Base-by-base conservation (phyloP, 2,797 vertebrate genomes). In the Periophthalmus magnuspinnatus region DNA sequence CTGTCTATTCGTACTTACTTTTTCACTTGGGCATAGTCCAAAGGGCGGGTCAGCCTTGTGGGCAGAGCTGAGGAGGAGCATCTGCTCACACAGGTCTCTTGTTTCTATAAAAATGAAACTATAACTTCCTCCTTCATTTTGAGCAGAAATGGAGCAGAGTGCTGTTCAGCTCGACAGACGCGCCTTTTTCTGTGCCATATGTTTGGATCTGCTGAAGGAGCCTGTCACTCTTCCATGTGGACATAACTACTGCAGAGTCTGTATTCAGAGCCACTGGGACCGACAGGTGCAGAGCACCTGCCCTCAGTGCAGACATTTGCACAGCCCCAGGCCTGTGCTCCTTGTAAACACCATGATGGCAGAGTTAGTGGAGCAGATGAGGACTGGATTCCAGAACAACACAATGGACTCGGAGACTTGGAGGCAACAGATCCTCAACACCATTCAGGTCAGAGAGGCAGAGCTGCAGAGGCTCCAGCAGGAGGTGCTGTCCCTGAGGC, bases 221-320 rank as follows among this genome's bases (percentile, higher is more conserved):
- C 63, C 63, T 8, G 24, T n/a, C 22, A 50, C 63, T 65, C 45
- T 50, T 65, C 24, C 45, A 5, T 65, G 63, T 65, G 63, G 45
- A 50, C 63, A 65, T 28, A 65, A 48, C 62, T 65, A 50, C 28
- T 50, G 63, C 17, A 50, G 17, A 24, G 24, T 24, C 1, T 65
- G 63, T 65, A 16, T 65, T 19, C 63, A 50, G 28, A 33, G 3
- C 22, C 16, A n/a, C 63, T 65, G 63, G 45, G 45, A 65, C 22
- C 6, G 0, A 50, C 45, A 65, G 28, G 24, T 28, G 8, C 22
- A 50, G 63, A 13, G 28, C 38, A 63, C 38, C 63, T 65, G 63
- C 50, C 63, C 63, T 33, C 63, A 65, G 24, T 65, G 63, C 45
- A 65, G 63, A 65, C 45, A 50, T 63, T 50, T 24, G 1, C 50